These are phyloP conservation scores for Dolichotis patagonum DNA, from an alignment of 2,113 vertebrate genomes.

Conservation along the genomic window DNA sequence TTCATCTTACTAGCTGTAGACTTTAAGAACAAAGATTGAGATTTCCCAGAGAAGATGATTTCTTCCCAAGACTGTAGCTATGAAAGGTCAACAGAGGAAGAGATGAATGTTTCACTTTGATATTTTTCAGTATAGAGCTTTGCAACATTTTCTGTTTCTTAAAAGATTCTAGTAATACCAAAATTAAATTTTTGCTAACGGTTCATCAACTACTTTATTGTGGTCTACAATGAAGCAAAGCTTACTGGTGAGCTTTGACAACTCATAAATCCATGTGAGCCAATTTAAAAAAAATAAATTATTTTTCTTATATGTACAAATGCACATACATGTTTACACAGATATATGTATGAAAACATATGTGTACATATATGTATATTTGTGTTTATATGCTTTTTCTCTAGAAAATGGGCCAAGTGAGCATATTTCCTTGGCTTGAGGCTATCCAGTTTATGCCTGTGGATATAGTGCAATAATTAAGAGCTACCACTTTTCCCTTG, in stretches of 20 bases:
- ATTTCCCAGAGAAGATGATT: not conserved
- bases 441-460: not conserved
- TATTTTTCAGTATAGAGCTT: not conserved
- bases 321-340: not conserved
- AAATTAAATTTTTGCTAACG: slow-evolving; percentile 56
- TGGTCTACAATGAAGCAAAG: slow-evolving; percentile 26
- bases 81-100: not conserved
- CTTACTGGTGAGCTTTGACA: not conserved
- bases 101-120: not conserved
- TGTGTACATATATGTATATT: not conserved
- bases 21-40: not conserved
- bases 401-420: not conserved
- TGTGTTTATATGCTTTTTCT: not conserved
- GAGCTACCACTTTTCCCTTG: not conserved
- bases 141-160: not conserved
- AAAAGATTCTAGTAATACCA: not conserved
- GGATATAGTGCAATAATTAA: slow-evolving; percentile 7
- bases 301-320: not conserved
- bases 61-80: not conserved
- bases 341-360: not conserved
- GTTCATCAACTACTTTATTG: slow-evolving; percentile 29
- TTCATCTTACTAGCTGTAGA: not conserved
- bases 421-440: not conserved
- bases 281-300: not conserved
- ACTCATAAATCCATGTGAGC: not conserved